Evolutionary conservation across 2,113 vertebrate species (phyloP), one percentile per base, ranked within the genome.

Genomic region (Pavo muticus): DNA sequence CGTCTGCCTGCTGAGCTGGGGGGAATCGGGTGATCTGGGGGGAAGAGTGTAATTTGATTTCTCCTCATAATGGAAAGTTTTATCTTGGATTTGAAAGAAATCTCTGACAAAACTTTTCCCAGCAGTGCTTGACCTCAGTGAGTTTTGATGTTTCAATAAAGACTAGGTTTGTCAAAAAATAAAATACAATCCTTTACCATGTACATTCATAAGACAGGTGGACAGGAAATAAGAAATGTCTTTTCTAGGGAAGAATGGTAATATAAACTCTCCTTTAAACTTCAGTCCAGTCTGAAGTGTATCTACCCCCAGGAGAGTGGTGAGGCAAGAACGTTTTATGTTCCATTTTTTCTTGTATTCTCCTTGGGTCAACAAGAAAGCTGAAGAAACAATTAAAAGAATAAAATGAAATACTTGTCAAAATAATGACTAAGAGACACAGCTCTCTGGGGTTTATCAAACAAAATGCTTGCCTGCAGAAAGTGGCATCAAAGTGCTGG

Each of bases 351-450:
- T 85, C 15, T 44, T 80, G 4, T 56, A 3, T 8, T 76, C 13
- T 93, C 20, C 25, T 60, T 57, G 19, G 70, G 59, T 88, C 73
- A 92, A 37, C 81, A 47, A 67, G 84, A 77, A 90, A 63, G 75
- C 65, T 50, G 25, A 68, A 94, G 68, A 90, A 83, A 81, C 3
- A 4, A 39, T 83, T 94, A 87, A 96, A 95, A 89, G 80, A 72
- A 39, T 76, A 85, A 96, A 96, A 93, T 74, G 1, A 94, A 95
- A 50, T 93, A 73, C 27, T 54, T 18, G 7, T 70, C 39, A 74
- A 81, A 91, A 47, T 40, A 72, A 84, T 1, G 0, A 61, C 40
- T 57, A 56, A 80, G 56, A 75, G 50, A 82, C 23, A 19, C 44
- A 6, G 48, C 74, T 93, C 29, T 81, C 47, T 14, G 4, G 50